Base-by-base conservation (phyloP, 2,797 vertebrate species). In the Coendou prehensilis region DNA sequence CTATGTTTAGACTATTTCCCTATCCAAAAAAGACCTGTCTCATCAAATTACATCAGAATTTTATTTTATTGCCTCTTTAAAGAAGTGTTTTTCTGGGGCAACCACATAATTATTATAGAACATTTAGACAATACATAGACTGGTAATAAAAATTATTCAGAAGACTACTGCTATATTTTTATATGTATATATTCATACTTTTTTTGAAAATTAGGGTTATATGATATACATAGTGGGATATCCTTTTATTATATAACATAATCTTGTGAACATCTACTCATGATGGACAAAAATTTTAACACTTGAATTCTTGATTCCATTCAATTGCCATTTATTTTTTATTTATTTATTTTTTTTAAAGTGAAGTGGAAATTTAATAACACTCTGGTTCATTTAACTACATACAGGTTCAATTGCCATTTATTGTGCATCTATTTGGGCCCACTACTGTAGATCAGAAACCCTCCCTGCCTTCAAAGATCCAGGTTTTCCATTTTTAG, bases 141-240 rank as follows among this genome's bases (percentile, higher is more conserved):
- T 54, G 13, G 83, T 87, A 73, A 50, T 61, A 37, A 61, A 50
- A 57, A 28, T 10, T 59, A 83, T n/a, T 86, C 10, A 80, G 52
- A 91, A 50, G 50, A 28, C 69, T 18, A 63, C 28, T 75, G 33
- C 83, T 76, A 63, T 67, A 76, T 82, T 87, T 94, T 50, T 92
- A 47, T 57, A 83, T 80, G 4, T 73, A 45, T n/a, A 1, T 84
- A 17, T 57, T 37, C 3, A 13, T 94, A 20, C 28, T 80, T 82
- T 84, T 86, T 75, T 89, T 52, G 9, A 80, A 95, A 95, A 64
- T 54, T 93, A 61, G 89, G 47, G 59, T 93, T 94, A n/a, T 41
- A 54, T 54, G 57, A 69, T 64, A 54, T 59, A 90, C 52, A 59
- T 45, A 93, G 50, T 64, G 56, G 81, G 37, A 79, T 88, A 73